Evolutionary conservation across 2,888 invertebrate species (phyloP), one percentile per base, ranked within the genome.

Genomic region (Orchesellides sinensis): DNA sequence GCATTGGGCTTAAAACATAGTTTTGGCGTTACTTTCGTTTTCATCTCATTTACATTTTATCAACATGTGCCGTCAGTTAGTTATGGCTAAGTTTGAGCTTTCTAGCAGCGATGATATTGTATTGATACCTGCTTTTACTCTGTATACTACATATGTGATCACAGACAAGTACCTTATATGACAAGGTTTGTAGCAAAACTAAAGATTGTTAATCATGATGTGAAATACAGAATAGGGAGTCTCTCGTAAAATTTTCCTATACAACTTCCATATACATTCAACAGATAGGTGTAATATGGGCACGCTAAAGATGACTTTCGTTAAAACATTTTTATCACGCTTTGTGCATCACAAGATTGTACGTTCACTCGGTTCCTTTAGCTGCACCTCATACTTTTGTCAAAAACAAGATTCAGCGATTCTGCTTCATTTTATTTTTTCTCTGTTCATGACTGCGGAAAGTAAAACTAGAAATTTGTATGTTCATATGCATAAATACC

Each of bases 11-110:
- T n/a, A n/a, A n/a, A n/a, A n/a, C n/a, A n/a, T n/a, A n/a, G n/a
- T n/a, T n/a, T n/a, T n/a, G n/a, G n/a, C n/a, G n/a, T n/a, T n/a
- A n/a, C n/a, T n/a, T n/a, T n/a, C n/a, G n/a, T n/a, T 56, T 56
- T 54, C 14, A 25, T 14, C 56, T 56, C 56, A 56, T 56, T 56
- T 56, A 14, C 56, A 56, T 56, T 56, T 56, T 25, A 56, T 56
- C 25, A 56, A 56, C 14, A 12, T 19, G 21, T 12, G 27, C 56
- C 8, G 27, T 52, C 40, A 40, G 4, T 40, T n/a, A 40, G 40
- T 40, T n/a, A 40, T 40, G 10, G n/a, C 40, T 40, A 10, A 40
- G 2, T n/a, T n/a, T n/a, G n/a, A n/a, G n/a, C n/a, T n/a, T n/a
- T n/a, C n/a, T n/a, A n/a, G n/a, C n/a, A n/a, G n/a, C n/a, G n/a